Percentiles rank a stretch among this genome's conserved stretches.
Conservation (phyloP, 1,140 invertebrate species). For the Drosophila pachea region DNA sequence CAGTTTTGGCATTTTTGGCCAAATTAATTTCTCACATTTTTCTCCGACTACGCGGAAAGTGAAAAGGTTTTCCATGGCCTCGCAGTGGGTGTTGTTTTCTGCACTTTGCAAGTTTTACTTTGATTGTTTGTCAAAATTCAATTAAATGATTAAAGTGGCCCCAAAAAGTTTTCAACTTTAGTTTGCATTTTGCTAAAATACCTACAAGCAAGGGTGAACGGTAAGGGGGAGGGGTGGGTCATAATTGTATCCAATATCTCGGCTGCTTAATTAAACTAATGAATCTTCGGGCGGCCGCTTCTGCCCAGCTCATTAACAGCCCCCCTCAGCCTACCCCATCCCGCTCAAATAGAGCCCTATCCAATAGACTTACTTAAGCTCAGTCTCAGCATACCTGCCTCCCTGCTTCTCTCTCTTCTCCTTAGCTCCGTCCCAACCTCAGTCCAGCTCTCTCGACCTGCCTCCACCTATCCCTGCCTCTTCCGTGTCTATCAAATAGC, state of each 20-base stretch:
- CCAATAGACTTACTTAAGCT: too few relatives aligned
- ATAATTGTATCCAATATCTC: slow-evolving; percentile 36
- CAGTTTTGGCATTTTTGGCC: slow-evolving; percentile 60
- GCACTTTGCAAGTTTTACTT: slow-evolving; percentile 14
- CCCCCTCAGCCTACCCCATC: neutral
- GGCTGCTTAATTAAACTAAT: slow-evolving; percentile 31
- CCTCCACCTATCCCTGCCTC: neutral
- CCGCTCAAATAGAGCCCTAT: neutral
- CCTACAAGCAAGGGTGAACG: neutral
- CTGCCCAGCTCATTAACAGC: slow-evolving; percentile 7
- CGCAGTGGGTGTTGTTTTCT: slow-evolving; percentile 23
- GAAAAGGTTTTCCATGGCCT: slow-evolving; percentile 36
- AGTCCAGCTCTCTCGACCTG: neutral
- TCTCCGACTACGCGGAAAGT: slow-evolving; percentile 45
- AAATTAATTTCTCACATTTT: slow-evolving; percentile 72
- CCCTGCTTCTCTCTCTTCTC: neutral
- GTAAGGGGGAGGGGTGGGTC: neutral
- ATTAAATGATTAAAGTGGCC: slow-evolving; percentile 62
- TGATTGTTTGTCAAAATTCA: slow-evolving; percentile 51
- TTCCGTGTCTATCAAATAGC: slow-evolving; percentile 5
- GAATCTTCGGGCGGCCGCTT: slow-evolving; percentile 6
- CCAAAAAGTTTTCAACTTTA: slow-evolving; percentile 36
- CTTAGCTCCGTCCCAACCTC: too few relatives aligned
- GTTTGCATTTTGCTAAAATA: slow-evolving; percentile 15
- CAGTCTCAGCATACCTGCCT: neutral